phyloP scores from a whole-genome alignment of 1,140 invertebrate species.

The Trichomalopsis sarcophagae region DNA sequence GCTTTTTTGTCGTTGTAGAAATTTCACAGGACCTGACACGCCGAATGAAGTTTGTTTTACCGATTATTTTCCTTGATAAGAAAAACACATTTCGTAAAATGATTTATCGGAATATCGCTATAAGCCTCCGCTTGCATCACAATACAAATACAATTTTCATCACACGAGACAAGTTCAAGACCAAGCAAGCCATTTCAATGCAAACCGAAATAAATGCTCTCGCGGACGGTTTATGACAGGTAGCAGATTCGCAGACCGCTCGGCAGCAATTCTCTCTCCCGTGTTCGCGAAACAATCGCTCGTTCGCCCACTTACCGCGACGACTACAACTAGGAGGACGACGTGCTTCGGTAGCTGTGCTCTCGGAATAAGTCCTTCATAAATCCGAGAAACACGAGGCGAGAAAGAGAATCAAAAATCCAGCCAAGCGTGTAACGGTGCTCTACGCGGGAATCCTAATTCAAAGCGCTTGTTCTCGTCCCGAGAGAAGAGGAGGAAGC shows the following conservation, averaged over 20 bases:
- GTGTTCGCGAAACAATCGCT: constrained; percentile 37
- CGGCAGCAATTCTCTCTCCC: constrained; percentile 3
- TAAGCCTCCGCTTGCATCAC: too few relatives aligned
- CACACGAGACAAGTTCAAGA: background rate
- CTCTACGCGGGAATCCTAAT: constrained; percentile 30
- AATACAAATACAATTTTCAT: too few relatives aligned
- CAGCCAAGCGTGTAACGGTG: constrained; percentile 13
- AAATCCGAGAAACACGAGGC: constrained; percentile 3
- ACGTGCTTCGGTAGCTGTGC: background rate
- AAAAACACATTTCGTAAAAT: too few relatives aligned
- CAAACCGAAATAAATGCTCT: background rate
- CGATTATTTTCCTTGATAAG: too few relatives aligned
- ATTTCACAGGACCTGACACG: too few relatives aligned
- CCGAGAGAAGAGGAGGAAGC: background rate
- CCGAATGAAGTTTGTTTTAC: too few relatives aligned
- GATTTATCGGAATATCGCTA: too few relatives aligned
- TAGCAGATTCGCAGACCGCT: constrained; percentile 17
- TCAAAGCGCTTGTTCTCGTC: constrained; percentile 11
- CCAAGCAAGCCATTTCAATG: constrained; percentile 1
- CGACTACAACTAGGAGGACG: too few relatives aligned
- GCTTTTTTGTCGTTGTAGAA: too few relatives aligned
- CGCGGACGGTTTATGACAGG: background rate
- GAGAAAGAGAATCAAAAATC: background rate
- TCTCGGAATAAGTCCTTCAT: constrained; percentile 28
- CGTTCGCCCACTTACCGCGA: constrained; percentile 23